Percentiles rank a stretch among this genome's conserved stretches.
Evolutionary conservation across 2,888 invertebrate genomes (phyloP).

Genomic region (Calliphora vomitoria): DNA sequence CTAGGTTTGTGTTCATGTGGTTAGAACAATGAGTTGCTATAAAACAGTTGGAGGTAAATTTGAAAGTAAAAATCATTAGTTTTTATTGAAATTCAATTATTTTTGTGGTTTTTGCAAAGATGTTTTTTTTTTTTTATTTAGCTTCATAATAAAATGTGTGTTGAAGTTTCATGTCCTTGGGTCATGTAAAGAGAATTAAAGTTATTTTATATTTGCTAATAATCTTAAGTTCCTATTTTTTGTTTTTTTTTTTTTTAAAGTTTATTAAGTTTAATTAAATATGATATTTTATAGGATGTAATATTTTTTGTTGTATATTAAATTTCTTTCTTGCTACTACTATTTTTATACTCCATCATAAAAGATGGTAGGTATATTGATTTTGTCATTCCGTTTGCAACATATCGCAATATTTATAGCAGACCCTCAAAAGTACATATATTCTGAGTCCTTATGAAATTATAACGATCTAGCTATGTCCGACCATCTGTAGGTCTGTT

Average conservation of each 20-base stretch:
- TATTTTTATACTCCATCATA: too few relatives aligned
- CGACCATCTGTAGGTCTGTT: too few relatives aligned
- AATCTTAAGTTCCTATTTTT: neutral
- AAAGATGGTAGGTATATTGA: too few relatives aligned
- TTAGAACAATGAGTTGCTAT: neutral
- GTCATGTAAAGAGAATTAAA: neutral
- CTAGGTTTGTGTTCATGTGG: neutral
- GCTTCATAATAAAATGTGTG: neutral
- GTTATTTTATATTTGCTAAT: neutral
- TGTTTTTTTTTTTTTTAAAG: too few relatives aligned
- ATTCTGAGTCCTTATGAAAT: too few relatives aligned
- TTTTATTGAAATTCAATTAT: neutral
- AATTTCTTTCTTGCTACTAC: too few relatives aligned
- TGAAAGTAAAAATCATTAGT: neutral
- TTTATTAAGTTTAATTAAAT: slow-evolving; percentile 21
- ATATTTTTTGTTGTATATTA: neutral
- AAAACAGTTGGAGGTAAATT: neutral
- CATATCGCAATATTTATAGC: too few relatives aligned
- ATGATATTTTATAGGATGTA: neutral
- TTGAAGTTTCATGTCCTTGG: neutral
- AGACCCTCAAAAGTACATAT: too few relatives aligned
- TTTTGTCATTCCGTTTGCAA: too few relatives aligned
- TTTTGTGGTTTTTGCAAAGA: neutral
- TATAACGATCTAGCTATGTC: too few relatives aligned
- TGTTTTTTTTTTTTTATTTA: neutral